A percentile compares a stretch with the other conserved stretches of the same genome.
Conservation (phyloP, 2,888 invertebrate genomes). For the Drosophila incognita region DNA sequence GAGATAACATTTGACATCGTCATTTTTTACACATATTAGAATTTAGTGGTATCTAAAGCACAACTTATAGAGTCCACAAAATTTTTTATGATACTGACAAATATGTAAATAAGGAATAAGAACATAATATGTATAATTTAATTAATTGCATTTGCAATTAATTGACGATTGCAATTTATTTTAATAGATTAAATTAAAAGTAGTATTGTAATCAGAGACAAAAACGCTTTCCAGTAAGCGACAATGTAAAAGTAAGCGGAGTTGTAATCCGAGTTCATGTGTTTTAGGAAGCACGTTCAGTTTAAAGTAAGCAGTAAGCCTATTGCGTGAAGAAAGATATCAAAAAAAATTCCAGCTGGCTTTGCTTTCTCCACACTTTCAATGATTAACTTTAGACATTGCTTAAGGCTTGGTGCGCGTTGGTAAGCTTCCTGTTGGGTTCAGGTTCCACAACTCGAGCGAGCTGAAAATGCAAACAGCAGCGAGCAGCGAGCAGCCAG, state of each 20-base stretch:
- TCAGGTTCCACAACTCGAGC: constrained; percentile 22
- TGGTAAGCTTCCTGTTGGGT: constrained; percentile 10
- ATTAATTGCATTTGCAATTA: too few relatives aligned
- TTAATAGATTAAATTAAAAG: neutral
- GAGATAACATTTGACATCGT: too few relatives aligned
- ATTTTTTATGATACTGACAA: neutral
- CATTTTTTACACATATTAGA: neutral
- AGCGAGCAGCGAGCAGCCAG: neutral
- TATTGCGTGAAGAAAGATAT: neutral
- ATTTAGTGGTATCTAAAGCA: neutral
- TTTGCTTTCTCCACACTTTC: neutral
- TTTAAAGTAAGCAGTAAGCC: neutral
- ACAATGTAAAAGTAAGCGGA: neutral
- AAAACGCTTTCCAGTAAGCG: neutral
- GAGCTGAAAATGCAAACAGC: constrained; percentile 22
- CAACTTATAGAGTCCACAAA: neutral
- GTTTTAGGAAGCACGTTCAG: neutral
- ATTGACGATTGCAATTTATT: neutral
- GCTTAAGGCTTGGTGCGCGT: constrained; percentile 6
- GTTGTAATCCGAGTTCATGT: neutral
- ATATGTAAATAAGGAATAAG: neutral
- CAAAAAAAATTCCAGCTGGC: neutral
- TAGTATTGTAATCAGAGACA: neutral
- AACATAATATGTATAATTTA: neutral
- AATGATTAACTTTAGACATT: constrained; percentile 20